Percentiles rank a stretch among this genome's conserved stretches.
Evolutionary conservation across 2,113 vertebrate species (phyloP).

Genomic region (Rhabdornis inornatus): DNA sequence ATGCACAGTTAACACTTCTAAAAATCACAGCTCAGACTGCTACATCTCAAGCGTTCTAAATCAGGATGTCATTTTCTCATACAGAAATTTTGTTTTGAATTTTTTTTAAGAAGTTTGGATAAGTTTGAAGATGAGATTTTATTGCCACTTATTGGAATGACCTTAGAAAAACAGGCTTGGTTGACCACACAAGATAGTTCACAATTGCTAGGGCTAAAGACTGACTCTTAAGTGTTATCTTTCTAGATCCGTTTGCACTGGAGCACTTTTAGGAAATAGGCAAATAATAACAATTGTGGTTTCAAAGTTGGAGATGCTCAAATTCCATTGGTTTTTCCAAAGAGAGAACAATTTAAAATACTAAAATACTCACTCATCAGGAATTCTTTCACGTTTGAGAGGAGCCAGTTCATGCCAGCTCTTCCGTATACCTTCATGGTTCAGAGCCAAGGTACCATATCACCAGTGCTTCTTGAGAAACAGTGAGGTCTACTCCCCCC

Average conservation of each 20-base stretch:
- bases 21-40: conserved; percentile 47
- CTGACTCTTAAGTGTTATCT: neutral
- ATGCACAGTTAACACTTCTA: conserved; percentile 31
- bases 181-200: neutral
- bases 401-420: neutral
- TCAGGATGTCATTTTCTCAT: neutral
- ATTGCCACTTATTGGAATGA: neutral
- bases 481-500: neutral
- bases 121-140: neutral
- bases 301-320: neutral
- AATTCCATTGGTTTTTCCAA: neutral
- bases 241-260: neutral
- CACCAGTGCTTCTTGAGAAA: neutral
- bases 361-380: neutral
- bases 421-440: neutral
- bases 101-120: neutral
- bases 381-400: neutral
- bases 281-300: neutral
- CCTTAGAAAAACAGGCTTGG: neutral
- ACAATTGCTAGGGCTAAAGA: neutral
- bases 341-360: neutral
- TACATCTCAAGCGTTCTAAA: conserved; percentile 30
- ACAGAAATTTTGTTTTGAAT: neutral
- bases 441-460: neutral
- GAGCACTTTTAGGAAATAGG: neutral